Evolutionary conservation across 2,888 invertebrate species (phyloP), one percentile per base, ranked within the genome.

Genomic region (Leptinotarsa haldemani): DNA sequence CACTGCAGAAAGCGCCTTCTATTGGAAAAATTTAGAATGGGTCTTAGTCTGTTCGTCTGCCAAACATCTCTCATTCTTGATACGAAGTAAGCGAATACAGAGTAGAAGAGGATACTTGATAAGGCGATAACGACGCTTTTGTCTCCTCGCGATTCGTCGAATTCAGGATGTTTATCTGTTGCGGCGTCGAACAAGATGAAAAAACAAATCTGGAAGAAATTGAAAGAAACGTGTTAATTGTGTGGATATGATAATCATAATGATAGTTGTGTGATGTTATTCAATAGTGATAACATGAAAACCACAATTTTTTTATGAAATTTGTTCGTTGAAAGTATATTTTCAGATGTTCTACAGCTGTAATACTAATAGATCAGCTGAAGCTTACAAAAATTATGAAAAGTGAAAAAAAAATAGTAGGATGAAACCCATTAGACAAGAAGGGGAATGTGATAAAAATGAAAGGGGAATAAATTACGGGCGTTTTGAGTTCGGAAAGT

Each of bases 51-150:
- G 68, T 80, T 80, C 30, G 80, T 80, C 48, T 78, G 73, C 53
- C 82, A 83, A 22, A 86, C 83, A 52, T 86, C 85, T 64, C 82
- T 79, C 1, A 86, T 80, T 79, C 83, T 85, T n/a, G 84, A 79
- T 12, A 83, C 82, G 71, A 88, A 86, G 77, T 87, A 87, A 13
- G 84, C 83, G 70, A 88, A 81, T 16, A 88, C 85, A 4, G 86
- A 84, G 75, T 88, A 88, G 71, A 88, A 84, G 4, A 88, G 80
- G 3, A 87, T 78, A 1, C 86, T 86, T n/a, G 86, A 86, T 25
- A 87, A 73, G 1, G 86, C 86, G 18, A 83, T 82, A 18, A 88
- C 74, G 4, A 85, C 75, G 61, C 80, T 82, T 71, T 82, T 82
- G 61, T 84, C 82, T 3, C 80, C 81, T 73, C 81, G 78, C 16